phyloP scores from a whole-genome alignment of 2,797 vertebrate species.

The Menidia menidia region DNA sequence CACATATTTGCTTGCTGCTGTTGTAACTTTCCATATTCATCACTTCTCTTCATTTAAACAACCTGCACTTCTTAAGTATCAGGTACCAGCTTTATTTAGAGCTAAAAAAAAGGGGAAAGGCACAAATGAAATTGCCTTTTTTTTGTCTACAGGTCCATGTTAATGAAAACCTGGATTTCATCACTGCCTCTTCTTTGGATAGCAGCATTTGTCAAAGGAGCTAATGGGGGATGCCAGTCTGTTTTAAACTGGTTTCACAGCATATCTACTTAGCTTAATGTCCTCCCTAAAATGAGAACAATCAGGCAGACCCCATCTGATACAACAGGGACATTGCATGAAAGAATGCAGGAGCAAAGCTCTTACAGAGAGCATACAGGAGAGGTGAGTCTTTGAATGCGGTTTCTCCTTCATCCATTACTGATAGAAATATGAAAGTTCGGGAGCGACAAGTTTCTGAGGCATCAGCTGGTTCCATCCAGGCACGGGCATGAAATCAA shows the following conservation, averaged over 20 bases:
- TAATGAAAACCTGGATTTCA: too few relatives aligned
- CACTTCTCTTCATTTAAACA: background rate
- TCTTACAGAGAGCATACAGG: constrained; percentile 8
- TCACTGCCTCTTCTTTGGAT: too few relatives aligned
- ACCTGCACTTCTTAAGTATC: background rate
- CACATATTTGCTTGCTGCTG: background rate
- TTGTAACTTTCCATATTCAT: background rate
- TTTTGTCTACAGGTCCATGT: too few relatives aligned
- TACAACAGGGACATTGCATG: constrained; percentile 40
- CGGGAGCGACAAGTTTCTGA: constrained; percentile 9
- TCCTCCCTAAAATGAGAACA: constrained; percentile 20
- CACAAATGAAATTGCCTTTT: too few relatives aligned
- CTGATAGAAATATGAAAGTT: constrained; percentile 44
- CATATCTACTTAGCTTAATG: constrained; percentile 7
- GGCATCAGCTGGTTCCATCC: background rate
- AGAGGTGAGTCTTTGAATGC: constrained; percentile 33
- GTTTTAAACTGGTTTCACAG: too few relatives aligned
- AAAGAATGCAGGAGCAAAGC: constrained; percentile 28
- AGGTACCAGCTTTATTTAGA: too few relatives aligned
- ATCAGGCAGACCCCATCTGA: constrained; percentile 32
- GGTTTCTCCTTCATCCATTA: constrained; percentile 31
- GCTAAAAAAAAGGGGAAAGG: too few relatives aligned
- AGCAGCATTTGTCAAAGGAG: too few relatives aligned
- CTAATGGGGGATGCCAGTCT: too few relatives aligned
- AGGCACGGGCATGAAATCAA: constrained; percentile 25